Conservation (phyloP, 2,888 invertebrate species). For the Drosophila emarginata region DNA sequence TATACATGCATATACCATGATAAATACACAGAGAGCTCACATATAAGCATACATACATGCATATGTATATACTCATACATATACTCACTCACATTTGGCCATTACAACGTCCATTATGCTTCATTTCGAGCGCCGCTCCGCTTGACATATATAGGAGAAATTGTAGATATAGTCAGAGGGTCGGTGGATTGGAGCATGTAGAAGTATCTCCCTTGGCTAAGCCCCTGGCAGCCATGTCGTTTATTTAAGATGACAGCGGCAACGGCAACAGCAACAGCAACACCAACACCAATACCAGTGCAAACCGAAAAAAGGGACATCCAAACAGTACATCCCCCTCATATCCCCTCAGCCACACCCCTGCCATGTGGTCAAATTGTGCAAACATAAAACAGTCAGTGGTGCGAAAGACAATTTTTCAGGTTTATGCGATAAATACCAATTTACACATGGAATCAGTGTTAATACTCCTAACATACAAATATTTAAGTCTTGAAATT, state of each 20-base stretch:
- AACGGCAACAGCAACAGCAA: slow-evolving; percentile 13
- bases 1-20: slow-evolving; percentile 68
- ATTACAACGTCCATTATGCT: slow-evolving; percentile 68
- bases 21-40: slow-evolving; percentile 21
- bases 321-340: slow-evolving; percentile 11
- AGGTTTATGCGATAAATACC: slow-evolving; percentile 38
- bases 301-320: neutral
- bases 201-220: slow-evolving; percentile 38
- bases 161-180: slow-evolving; percentile 13
- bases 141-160: slow-evolving; percentile 50
- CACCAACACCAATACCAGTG: neutral
- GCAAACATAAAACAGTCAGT: slow-evolving; percentile 62
- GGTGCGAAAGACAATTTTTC: slow-evolving; percentile 27
- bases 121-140: slow-evolving; percentile 60
- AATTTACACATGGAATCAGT: slow-evolving; percentile 10
- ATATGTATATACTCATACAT: slow-evolving; percentile 18
- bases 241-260: slow-evolving; percentile 74
- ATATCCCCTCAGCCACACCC: slow-evolving; percentile 1
- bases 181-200: neutral
- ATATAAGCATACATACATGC: slow-evolving; percentile 6
- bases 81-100: slow-evolving; percentile 38
- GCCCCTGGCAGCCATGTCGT: slow-evolving; percentile 61
- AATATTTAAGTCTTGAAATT: neutral
- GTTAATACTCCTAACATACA: neutral
- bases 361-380: slow-evolving; percentile 60